These are phyloP conservation scores for Gambusia yucatana DNA, from an alignment of 2,797 vertebrate species.

Conservation along the genomic window DNA sequence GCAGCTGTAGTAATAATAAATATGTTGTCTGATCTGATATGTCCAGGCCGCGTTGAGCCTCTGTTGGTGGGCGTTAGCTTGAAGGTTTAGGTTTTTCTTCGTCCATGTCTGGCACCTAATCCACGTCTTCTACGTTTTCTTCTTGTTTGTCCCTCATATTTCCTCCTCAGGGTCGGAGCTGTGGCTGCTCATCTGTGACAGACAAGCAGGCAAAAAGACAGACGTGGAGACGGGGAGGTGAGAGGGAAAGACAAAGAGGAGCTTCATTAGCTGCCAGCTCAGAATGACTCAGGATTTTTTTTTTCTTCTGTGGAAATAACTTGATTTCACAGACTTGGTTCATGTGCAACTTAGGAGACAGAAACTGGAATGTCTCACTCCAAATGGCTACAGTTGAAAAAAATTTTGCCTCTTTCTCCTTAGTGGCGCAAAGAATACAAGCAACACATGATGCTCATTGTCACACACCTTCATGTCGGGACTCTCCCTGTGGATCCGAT, in stretches of 20 bases:
- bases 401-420: neutral
- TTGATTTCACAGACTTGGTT: conserved; percentile 20
- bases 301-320: neutral
- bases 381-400: neutral
- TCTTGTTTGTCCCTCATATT: conserved; percentile 70
- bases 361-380: conserved; percentile 5
- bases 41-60: conserved; percentile 35
- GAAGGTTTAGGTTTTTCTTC: conserved; percentile 62
- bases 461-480: conserved; percentile 73
- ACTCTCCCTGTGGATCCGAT: conserved; percentile 74
- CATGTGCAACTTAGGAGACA: neutral
- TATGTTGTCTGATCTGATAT: conserved; percentile 48
- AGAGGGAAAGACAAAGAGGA: conserved; percentile 47
- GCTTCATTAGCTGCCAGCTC: conserved; percentile 41
- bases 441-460: conserved; percentile 73
- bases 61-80: conserved; percentile 36
- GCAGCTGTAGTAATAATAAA: conserved; percentile 35
- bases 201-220: conserved; percentile 31
- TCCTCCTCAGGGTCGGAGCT: conserved; percentile 81
- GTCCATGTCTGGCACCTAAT: conserved; percentile 72
- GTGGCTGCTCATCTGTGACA: conserved; percentile 79
- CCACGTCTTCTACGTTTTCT: conserved; percentile 33
- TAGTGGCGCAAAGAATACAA: neutral
- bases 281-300: conserved; percentile 49
- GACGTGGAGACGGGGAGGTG: conserved; percentile 16